A percentile compares a stretch with the other conserved stretches of the same genome.
These are phyloP conservation scores for Scaptomyza graminum DNA, from an alignment of 1,140 invertebrate species.

Conservation along the genomic window DNA sequence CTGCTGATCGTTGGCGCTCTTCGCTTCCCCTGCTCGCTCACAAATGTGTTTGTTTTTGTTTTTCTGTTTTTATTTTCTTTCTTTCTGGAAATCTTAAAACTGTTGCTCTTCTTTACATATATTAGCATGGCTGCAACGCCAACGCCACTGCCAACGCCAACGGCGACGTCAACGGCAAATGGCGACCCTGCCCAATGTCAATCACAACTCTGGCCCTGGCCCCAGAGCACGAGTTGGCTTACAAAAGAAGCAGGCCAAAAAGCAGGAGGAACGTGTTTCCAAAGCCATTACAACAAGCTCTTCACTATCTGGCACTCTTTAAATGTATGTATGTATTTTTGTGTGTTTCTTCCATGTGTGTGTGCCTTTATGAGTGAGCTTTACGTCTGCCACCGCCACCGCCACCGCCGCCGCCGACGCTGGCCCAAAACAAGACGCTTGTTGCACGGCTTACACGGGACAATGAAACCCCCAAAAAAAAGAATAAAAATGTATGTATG, in stretches of 20 bases:
- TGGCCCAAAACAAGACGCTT: slow-evolving; percentile 33
- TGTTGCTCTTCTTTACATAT: slow-evolving; percentile 39
- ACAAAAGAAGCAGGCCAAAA: slow-evolving; percentile 67
- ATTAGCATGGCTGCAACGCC: slow-evolving; percentile 60
- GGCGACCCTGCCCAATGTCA: slow-evolving; percentile 77
- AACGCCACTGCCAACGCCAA: neutral
- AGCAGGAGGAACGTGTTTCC: slow-evolving; percentile 62
- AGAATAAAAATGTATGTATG: slow-evolving; percentile 17
- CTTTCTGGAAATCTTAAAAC: slow-evolving; percentile 5
- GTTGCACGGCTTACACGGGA: slow-evolving; percentile 46
- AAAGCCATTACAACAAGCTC: slow-evolving; percentile 71
- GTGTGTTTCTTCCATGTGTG: neutral
- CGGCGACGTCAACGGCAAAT: slow-evolving; percentile 5
- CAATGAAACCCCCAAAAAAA: slow-evolving; percentile 50
- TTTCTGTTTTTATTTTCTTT: slow-evolving; percentile 50
- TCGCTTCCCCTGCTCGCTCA: neutral
- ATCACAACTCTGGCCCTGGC: slow-evolving; percentile 60
- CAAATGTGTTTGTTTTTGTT: slow-evolving; percentile 27
- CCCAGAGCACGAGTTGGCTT: slow-evolving; percentile 39
- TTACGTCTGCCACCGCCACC: slow-evolving; percentile 15
- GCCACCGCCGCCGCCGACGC: slow-evolving; percentile 9
- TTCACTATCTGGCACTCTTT: slow-evolving; percentile 19
- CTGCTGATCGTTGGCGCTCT: slow-evolving; percentile 33
- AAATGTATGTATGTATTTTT: slow-evolving; percentile 8
- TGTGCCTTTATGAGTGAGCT: slow-evolving; percentile 44